Conservation (phyloP, 2,888 invertebrate species). For the Altica lythri region DNA sequence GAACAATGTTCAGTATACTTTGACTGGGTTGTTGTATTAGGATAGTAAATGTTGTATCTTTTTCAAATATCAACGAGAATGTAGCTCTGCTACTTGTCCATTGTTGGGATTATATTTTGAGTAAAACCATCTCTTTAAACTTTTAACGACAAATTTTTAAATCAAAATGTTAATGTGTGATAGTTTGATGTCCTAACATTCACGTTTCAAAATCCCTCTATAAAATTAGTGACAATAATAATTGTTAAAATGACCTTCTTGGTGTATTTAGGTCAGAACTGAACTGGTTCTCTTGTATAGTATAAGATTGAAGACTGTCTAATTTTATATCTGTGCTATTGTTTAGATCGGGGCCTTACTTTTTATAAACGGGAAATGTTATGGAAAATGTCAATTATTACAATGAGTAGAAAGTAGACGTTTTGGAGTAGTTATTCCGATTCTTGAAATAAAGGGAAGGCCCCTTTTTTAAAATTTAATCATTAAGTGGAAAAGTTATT, state of each 20-base stretch:
- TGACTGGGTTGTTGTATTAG: slow-evolving; percentile 48
- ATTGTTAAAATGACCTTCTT: slow-evolving; percentile 17
- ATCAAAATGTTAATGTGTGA: slow-evolving; percentile 9
- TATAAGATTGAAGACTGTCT: slow-evolving; percentile 8
- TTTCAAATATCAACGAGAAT: slow-evolving; percentile 48
- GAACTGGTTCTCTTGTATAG: slow-evolving; percentile 9
- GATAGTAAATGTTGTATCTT: slow-evolving; percentile 53
- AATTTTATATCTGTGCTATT: slow-evolving; percentile 1
- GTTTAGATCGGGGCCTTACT: slow-evolving; percentile 9
- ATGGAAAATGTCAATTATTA: slow-evolving; percentile 12
- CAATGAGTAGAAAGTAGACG: slow-evolving; percentile 21
- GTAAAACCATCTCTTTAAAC: slow-evolving; percentile 17
- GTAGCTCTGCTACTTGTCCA: slow-evolving; percentile 40
- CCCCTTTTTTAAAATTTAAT: slow-evolving; percentile 3
- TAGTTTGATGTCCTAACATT: neutral
- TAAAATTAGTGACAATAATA: slow-evolving; percentile 19
- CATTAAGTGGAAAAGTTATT: too few species aligned
- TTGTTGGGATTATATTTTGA: slow-evolving; percentile 35
- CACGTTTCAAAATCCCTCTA: slow-evolving; percentile 3
- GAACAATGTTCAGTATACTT: slow-evolving; percentile 39
- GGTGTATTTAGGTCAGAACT: slow-evolving; percentile 13
- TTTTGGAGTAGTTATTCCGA: neutral
- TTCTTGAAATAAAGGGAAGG: neutral
- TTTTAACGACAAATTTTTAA: slow-evolving; percentile 6
- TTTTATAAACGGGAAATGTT: slow-evolving; percentile 4